Evolutionary conservation across 1,140 invertebrate species (phyloP), one percentile per base, ranked within the genome.

Genomic region (Trichomalopsis sarcophagae): DNA sequence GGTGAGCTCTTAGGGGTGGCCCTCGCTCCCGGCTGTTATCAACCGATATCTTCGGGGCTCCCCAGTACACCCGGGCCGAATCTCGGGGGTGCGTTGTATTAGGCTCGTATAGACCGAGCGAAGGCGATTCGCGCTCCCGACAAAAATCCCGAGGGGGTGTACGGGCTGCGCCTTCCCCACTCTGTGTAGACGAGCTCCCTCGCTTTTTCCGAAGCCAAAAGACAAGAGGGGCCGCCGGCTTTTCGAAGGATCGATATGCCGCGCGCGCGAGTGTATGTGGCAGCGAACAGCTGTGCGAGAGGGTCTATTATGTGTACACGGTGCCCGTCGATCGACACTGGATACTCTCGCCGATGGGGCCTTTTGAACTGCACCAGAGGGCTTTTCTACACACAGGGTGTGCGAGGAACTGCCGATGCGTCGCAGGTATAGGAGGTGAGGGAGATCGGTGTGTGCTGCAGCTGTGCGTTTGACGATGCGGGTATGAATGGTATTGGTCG

Each of bases 1-100:
- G 47, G 75, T 77, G 73, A 75, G 36, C 55, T 50, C 21, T 21
- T 62, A 62, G 40, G 6, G 40, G 40, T 44, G 5, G 4, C 55
- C 55, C 55, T 62, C 55, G 17, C 30, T 3, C 33, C 0, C 33
- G 33, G 5, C 17, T 3, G 9, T 5, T 55, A 55, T 74, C 30
- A 23, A 33, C 71, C 14, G 2, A 17, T 44, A n/a, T 5, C 79
- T 11, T 11, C 6, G 76, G 40, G 83, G 27, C 21, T 17, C 68
- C 27, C 68, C 27, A 11, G 0, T 44, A 14, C 14, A 69, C 68
- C 36, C 27, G 68, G 14, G 40, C 75, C 84, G 68, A 79, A 17
- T 78, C 74, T 69, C 75, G 55, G 84, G 84, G 84, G 84, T 84
- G 77, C 47, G 21, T 13, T 14, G 84, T 84, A 84, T 84, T 84